A percentile compares a stretch with the other conserved stretches of the same genome.
Evolutionary conservation across 2,797 vertebrate species (phyloP).

Genomic region (Mus spretus): DNA sequence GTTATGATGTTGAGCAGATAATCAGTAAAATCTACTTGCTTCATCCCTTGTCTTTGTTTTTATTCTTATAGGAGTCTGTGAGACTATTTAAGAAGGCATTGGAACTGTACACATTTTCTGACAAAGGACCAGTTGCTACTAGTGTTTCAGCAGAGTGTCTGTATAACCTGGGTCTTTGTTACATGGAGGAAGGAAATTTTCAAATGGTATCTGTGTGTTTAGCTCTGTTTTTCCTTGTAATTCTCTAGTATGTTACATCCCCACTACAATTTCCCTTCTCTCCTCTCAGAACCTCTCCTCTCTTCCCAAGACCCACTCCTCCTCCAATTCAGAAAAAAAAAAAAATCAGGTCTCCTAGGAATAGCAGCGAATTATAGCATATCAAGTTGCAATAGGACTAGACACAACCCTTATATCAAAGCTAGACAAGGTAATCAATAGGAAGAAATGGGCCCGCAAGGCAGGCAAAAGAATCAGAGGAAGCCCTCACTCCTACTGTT

Average conservation of each 20-base stretch:
- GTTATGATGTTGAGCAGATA: conserved; percentile 33
- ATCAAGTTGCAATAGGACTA: background rate
- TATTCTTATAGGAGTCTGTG: conserved; percentile 88
- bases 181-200: conserved; percentile 87
- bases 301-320: background rate
- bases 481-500: background rate
- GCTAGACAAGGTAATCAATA: background rate
- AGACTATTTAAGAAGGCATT: conserved; percentile 88
- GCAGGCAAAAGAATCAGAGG: background rate
- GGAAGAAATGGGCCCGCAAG: background rate
- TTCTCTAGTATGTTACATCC: background rate
- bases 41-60: background rate
- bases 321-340: background rate
- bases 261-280: background rate
- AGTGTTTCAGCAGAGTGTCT: conserved; percentile 87
- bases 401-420: background rate
- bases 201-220: conserved; percentile 84
- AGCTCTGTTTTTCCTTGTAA: background rate
- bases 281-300: background rate
- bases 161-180: conserved; percentile 89
- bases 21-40: background rate
- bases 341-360: background rate
- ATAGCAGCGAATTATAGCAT: background rate
- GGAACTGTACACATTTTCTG: conserved; percentile 76
- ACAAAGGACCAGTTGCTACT: conserved; percentile 58